phyloP scores from a whole-genome alignment of 2,797 vertebrate species.

The Enteromius paludinosus region DNA sequence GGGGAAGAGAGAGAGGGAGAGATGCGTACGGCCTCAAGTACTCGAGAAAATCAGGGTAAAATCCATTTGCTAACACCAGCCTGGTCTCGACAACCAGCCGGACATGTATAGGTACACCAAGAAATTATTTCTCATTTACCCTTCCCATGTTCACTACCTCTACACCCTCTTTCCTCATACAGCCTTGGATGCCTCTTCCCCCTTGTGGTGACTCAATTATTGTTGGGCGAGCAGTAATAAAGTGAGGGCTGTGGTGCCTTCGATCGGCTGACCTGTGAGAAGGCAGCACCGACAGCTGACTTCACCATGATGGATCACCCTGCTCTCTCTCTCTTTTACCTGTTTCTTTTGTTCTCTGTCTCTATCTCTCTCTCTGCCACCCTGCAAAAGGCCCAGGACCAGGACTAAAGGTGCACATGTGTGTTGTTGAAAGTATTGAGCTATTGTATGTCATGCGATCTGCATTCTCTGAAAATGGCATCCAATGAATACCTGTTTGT shows the following conservation, averaged over 20 bases:
- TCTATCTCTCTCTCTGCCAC: slow-evolving; percentile 38
- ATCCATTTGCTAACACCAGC: slow-evolving; percentile 54
- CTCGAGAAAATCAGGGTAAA: slow-evolving; percentile 49
- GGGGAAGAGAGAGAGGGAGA: slow-evolving; percentile 56
- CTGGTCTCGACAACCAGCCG: slow-evolving; percentile 61
- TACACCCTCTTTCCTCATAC: slow-evolving; percentile 27
- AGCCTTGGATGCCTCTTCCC: slow-evolving; percentile 50
- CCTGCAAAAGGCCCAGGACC: slow-evolving; percentile 20
- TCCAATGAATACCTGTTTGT: neutral
- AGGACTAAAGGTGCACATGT: slow-evolving; percentile 3
- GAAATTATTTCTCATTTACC: slow-evolving; percentile 80
- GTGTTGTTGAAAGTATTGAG: neutral
- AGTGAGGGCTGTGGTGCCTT: slow-evolving; percentile 80
- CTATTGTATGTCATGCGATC: neutral
- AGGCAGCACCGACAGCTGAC: slow-evolving; percentile 79
- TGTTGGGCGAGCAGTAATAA: slow-evolving; percentile 85
- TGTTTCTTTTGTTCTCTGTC: slow-evolving; percentile 55
- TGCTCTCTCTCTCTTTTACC: slow-evolving; percentile 41
- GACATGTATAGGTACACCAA: slow-evolving; percentile 72
- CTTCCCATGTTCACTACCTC: slow-evolving; percentile 69
- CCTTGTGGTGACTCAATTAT: slow-evolving; percentile 81
- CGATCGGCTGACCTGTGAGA: slow-evolving; percentile 84
- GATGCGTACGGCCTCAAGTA: slow-evolving; percentile 51
- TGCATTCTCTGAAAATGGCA: slow-evolving; percentile 20
- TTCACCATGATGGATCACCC: slow-evolving; percentile 83